Evolutionary conservation across 2,888 invertebrate species (phyloP).

Genomic region (Acleris literana): DNA sequence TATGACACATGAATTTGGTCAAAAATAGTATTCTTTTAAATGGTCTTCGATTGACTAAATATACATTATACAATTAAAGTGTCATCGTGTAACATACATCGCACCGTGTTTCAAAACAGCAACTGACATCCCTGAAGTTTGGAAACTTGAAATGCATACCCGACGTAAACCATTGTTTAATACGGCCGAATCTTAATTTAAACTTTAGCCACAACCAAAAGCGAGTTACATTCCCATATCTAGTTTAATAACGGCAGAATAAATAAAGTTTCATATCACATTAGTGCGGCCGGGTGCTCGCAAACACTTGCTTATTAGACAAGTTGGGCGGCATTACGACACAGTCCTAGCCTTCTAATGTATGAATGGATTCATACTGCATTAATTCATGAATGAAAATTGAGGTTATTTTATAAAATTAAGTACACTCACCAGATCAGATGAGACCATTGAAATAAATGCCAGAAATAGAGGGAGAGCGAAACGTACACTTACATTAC

Average conservation of each 20-base stretch:
- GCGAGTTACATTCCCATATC: neutral
- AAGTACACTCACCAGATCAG: no score
- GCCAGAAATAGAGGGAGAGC: no score
- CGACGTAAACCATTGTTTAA: neutral
- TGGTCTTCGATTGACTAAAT: no score
- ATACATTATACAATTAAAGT: no score
- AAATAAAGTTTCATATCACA: slow-evolving; percentile 9
- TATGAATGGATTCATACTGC: slow-evolving; percentile 1
- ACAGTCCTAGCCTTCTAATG: slow-evolving; percentile 6
- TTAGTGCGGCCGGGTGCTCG: neutral
- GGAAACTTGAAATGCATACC: neutral
- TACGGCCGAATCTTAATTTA: neutral
- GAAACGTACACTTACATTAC: no score
- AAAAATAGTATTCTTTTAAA: no score
- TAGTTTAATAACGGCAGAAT: slow-evolving; percentile 1
- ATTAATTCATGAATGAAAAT: neutral
- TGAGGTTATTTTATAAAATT: no score
- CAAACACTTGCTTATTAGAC: slow-evolving; percentile 34
- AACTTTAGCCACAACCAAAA: neutral
- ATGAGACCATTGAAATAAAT: no score
- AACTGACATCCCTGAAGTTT: no score
- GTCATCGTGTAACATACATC: no score
- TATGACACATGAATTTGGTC: no score
- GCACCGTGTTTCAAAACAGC: no score
- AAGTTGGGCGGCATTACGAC: slow-evolving; percentile 30